Base-by-base conservation (phyloP, 2,888 invertebrate species). In the Pterobdella sp. region DNA sequence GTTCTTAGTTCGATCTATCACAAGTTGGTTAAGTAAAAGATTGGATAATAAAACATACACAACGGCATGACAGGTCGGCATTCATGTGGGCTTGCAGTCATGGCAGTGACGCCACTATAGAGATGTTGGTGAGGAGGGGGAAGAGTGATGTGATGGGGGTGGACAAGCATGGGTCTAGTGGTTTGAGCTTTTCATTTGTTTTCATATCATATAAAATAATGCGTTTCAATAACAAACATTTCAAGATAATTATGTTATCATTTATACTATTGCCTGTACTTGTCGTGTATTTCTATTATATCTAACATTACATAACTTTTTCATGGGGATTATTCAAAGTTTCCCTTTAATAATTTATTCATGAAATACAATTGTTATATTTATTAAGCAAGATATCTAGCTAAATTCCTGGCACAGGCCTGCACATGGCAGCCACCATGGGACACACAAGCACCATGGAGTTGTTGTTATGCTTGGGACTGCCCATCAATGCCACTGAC, bases 21-120 rank as follows among this genome's bases (percentile, higher is more conserved):
- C n/a, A n/a, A n/a, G n/a, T 79, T 78, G 18, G 81, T 82, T 74
- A 81, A 83, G 69, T 79, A 42, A 42, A 42, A 42, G 7, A 18
- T 42, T 42, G 7, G 18, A 14, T 42, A 42, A 42, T 14, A 42
- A 14, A 18, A 42, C 42, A 42, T 42, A 14, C 81, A 3, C 84
- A 84, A 76, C 78, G 79, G 2, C 81, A 83, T 32, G 84, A 84
- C 22, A 77, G 83, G 22, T 82, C 81, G 60, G 84, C 84, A 18
- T 81, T 84, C 74, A 81, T 84, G 80, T 84, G 84, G 84, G 84
- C 84, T 31, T 81, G 82, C 36, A 81, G 82, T 42, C 82, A 82
- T 75, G 83, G 83, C 10, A 83, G 84, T 1, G 80, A 82, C 74
- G 80, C 82, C 74, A 83, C 82, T 26, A 78, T 84, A 4, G 72